Evolutionary conservation across 2,888 invertebrate genomes (phyloP).

Genomic region (Pharmacophagus antenor): DNA sequence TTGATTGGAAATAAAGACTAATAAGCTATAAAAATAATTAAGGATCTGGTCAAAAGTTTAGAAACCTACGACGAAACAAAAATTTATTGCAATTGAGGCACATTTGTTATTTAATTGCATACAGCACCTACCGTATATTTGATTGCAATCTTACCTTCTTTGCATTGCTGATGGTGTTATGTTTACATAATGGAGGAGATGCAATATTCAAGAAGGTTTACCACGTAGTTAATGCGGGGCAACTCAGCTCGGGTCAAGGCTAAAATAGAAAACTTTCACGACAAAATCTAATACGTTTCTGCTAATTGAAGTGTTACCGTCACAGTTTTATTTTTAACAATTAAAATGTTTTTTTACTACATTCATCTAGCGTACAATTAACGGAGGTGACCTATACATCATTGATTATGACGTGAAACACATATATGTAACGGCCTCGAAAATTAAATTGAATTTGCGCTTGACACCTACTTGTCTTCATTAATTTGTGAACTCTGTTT

Average conservation of each 20-base stretch:
- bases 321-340: neutral
- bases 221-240: conserved; percentile 10
- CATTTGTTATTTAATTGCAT: neutral
- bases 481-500: neutral
- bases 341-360: neutral
- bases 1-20: too few relatives aligned
- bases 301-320: neutral
- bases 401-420: neutral
- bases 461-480: neutral
- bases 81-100: neutral
- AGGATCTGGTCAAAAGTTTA: neutral
- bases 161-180: conserved; percentile 21
- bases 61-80: too few relatives aligned
- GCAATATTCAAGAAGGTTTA: conserved; percentile 27
- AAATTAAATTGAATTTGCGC: neutral
- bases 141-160: conserved; percentile 17
- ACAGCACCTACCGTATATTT: neutral
- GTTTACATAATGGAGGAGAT: conserved; percentile 23
- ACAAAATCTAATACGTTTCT: conserved; percentile 2
- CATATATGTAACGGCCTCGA: neutral
- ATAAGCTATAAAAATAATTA: neutral
- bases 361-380: neutral
- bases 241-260: conserved; percentile 15
- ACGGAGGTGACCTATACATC: too few relatives aligned
- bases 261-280: conserved; percentile 5